phyloP scores from a whole-genome alignment of 2,113 vertebrate genomes.

The Leptosomus discolor region DNA sequence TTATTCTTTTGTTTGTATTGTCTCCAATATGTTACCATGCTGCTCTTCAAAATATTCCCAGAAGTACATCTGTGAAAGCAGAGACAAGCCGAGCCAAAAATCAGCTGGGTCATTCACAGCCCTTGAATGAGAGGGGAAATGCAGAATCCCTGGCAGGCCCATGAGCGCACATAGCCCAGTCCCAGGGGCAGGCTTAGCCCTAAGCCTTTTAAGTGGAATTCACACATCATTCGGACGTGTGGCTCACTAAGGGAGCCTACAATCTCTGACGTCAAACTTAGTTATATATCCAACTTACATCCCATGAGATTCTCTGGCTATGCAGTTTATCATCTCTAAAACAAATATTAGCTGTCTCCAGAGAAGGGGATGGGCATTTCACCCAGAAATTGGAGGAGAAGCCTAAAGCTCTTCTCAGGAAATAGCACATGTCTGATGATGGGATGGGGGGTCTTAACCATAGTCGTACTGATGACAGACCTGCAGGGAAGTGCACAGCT shows the following conservation, averaged over 20 bases:
- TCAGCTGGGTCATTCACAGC: not conserved
- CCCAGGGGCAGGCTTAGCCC: not conserved
- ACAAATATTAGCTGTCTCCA: not conserved
- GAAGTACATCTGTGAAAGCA: not conserved
- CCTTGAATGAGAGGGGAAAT: not conserved
- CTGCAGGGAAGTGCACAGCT: not conserved
- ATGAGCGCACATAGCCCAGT: rapidly evolving
- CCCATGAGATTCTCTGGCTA: not conserved
- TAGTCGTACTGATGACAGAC: not conserved
- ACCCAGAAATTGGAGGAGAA: not conserved
- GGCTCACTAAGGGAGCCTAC: not conserved
- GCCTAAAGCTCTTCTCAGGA: not conserved
- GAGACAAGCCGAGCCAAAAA: not conserved
- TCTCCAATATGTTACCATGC: not conserved
- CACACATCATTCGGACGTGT: not conserved
- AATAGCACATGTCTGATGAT: not conserved
- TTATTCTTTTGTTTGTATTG: not conserved
- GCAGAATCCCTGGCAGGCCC: not conserved
- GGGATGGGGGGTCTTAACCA: rapidly evolving
- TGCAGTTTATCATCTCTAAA: not conserved
- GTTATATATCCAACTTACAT: rapidly evolving
- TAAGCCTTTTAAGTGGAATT: not conserved
- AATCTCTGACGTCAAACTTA: not conserved
- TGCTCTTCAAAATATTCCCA: not conserved
- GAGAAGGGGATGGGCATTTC: not conserved